These are phyloP conservation scores for Capreolus pygargus DNA, from an alignment of 2,113 vertebrate species.

Conservation along the genomic window DNA sequence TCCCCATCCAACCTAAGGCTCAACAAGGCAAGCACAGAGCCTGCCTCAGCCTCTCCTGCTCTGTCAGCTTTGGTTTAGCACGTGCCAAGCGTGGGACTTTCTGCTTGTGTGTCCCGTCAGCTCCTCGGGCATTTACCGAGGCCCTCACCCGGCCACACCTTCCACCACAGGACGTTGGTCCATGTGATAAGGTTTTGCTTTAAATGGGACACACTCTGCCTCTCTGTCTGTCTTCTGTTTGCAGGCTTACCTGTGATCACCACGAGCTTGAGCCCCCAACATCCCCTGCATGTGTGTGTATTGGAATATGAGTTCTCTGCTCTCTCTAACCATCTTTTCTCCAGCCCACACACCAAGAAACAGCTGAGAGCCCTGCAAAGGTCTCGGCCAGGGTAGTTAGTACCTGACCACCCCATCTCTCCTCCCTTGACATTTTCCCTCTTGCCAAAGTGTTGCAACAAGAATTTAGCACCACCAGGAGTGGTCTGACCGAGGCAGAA, in stretches of 20 bases:
- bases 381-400: background rate
- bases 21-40: background rate
- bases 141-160: background rate
- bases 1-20: background rate
- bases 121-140: accelerated
- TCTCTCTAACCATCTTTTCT: background rate
- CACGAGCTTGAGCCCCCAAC: background rate
- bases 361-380: background rate
- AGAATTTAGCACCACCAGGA: background rate
- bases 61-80: background rate
- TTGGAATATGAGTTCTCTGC: too few species aligned
- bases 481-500: background rate
- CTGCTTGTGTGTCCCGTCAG: accelerated
- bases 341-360: background rate
- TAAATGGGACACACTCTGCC: background rate
- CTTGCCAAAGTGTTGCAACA: background rate
- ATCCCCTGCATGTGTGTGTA: accelerated
- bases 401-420: background rate
- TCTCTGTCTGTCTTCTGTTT: background rate
- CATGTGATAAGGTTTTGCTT: background rate
- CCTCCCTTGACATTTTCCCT: background rate
- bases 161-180: background rate
- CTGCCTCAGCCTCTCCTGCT: accelerated
- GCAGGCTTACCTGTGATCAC: background rate
- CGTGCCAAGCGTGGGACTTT: accelerated